Evolutionary conservation across 2,797 vertebrate species (phyloP).

Genomic region (Pangasius mekongensis): DNA sequence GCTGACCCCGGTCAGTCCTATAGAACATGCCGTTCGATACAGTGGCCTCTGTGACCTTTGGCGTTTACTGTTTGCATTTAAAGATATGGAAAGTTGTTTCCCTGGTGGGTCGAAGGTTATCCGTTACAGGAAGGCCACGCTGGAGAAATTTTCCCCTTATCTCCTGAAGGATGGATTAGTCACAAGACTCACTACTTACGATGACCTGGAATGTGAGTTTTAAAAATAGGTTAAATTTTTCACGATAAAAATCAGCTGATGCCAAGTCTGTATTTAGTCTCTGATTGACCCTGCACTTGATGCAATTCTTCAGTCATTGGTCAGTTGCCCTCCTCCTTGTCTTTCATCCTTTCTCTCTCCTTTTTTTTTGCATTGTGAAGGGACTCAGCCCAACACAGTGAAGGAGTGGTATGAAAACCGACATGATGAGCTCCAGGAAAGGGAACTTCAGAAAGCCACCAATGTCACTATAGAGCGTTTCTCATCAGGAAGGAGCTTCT

Average conservation of each 20-base stretch:
- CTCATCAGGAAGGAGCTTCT: slow-evolving; percentile 65
- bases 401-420: slow-evolving; percentile 85
- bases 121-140: slow-evolving; percentile 77
- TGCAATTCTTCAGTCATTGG: background rate
- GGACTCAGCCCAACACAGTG: slow-evolving; percentile 67
- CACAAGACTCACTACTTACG: slow-evolving; percentile 76
- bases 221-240: background rate
- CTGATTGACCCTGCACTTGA: background rate
- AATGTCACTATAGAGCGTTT: slow-evolving; percentile 78
- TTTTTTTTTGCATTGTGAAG: slow-evolving; percentile 64
- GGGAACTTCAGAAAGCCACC: slow-evolving; percentile 71
- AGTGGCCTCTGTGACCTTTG: background rate
- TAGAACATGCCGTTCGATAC: background rate
- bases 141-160: slow-evolving; percentile 82
- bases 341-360: background rate
- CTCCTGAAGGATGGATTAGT: slow-evolving; percentile 78
- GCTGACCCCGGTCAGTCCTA: background rate
- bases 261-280: background rate
- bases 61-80: slow-evolving; percentile 14
- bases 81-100: slow-evolving; percentile 83
- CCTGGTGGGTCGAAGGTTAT: slow-evolving; percentile 77
- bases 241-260: background rate
- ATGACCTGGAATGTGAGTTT: slow-evolving; percentile 80
- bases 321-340: background rate
- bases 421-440: slow-evolving; percentile 78